Conservation (phyloP, 2,888 invertebrate genomes). For the Celastrina argiolus region DNA sequence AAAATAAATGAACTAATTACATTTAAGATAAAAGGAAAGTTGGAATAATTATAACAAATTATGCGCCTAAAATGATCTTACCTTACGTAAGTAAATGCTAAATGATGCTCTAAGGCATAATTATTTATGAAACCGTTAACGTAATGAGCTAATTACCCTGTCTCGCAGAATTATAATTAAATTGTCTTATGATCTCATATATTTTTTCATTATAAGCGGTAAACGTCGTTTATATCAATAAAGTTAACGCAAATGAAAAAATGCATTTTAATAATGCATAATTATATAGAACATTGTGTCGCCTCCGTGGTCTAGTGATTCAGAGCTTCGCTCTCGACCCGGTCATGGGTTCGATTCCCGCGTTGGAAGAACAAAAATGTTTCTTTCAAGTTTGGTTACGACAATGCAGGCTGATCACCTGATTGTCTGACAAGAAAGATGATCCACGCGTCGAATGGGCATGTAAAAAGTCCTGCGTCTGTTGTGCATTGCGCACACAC, state of each 20-base stretch:
- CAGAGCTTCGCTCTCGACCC: too few relatives aligned
- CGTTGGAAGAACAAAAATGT: too few relatives aligned
- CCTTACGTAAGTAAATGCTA: background rate
- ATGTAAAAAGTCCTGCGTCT: too few relatives aligned
- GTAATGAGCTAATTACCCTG: background rate
- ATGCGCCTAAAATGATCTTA: background rate
- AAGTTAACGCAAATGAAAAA: background rate
- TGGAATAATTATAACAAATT: slow-evolving; percentile 7
- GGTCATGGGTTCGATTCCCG: too few relatives aligned
- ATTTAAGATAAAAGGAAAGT: slow-evolving; percentile 1
- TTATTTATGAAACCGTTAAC: background rate
- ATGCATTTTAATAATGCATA: too few relatives aligned
- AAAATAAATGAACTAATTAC: background rate
- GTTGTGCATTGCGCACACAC: too few relatives aligned
- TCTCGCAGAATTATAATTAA: slow-evolving; percentile 1
- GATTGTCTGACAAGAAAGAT: too few relatives aligned
- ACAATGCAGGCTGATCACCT: too few relatives aligned
- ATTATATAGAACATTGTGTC: too few relatives aligned
- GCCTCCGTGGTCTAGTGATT: too few relatives aligned
- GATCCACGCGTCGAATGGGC: too few relatives aligned
- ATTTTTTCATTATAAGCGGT: background rate
- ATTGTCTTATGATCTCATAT: background rate
- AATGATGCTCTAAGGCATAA: slow-evolving; percentile 3
- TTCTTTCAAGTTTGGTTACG: too few relatives aligned
- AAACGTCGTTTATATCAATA: background rate